Base-by-base conservation (phyloP, 2,888 invertebrate species). In the Tipula helvola region DNA sequence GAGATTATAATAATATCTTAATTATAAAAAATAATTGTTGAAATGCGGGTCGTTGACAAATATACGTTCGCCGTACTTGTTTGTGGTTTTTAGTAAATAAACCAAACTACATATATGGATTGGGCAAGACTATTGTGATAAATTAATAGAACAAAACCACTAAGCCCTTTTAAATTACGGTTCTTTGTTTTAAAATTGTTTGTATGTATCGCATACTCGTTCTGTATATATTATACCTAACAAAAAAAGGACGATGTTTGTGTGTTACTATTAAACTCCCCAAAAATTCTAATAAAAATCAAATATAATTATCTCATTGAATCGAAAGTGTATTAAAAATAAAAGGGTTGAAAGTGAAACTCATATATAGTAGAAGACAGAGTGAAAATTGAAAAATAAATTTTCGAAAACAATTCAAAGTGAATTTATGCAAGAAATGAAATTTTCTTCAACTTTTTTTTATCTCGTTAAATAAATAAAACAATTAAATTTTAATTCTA, bases 401-500 rank as follows among this genome's bases (percentile, higher is more conserved):
- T 71, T 71, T 71, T 5, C 71, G 16, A 71, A 71, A 71, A 71
- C 71, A 71, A 71, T 71, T 71, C 28, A 71, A 71, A 71, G 28
- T 71, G 71, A 71, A 71, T 71, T 71, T 71, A 71, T 71, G 71
- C 71, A 71, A 71, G 71, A 28, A 71, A 71, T 71, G 18, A 28
- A 71, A 71, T 71, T 71, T 71, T 57, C 57, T 57, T 52, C 41
- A 1, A 28, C 2, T 7, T 57, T 57, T 57, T 57, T 57, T 71
- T 71, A 71, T 71, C 71, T 71, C 28, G 28, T 71, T 71, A 71
- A 71, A 71, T 71, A 71, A 71, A 71, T 71, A 71, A 71, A 71
- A 71, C 71, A 71, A 71, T 71, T 71, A 71, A 71, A 71, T 71
- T 71, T 71, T 71, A 71, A 71, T 71, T 71, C 71, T 71, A 71